Evolutionary conservation across 2,888 invertebrate genomes (phyloP), one percentile per base, ranked within the genome.

Genomic region (Tineola bisselliella): DNA sequence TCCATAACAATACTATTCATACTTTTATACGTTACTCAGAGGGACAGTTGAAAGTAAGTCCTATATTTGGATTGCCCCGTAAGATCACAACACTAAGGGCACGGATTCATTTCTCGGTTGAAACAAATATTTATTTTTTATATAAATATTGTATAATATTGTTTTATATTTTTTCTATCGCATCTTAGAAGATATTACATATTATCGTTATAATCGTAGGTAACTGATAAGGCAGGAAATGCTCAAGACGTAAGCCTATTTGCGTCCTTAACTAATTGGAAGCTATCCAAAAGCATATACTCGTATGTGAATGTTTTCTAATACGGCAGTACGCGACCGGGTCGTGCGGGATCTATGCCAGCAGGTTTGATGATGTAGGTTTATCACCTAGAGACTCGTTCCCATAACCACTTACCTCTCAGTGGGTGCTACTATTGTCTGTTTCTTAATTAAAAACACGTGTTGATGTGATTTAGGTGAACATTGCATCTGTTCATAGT

Each of bases 361-460:
- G 66, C 74, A 66, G 82, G 84, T 83, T 81, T 77, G 64, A 63
- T 62, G 66, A 82, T 76, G 75, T 83, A 76, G 82, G 82, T 86
- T 84, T 83, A 82, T 71, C 75, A 74, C 67, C 67, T 68, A 63
- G 68, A 48, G 48, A 56, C 56, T 61, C 25, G 56, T 33, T 62
- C 61, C 52, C 62, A 59, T 62, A 62, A 30, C 48, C 52, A 17
- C 61, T 30, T 25, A 17, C 15, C 48, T 56, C 56, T 1, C 59
- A 69, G 68, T 70, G 70, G 66, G 66, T 48, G 38, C 48, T 64
- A 64, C 66, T 71, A 82, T 83, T 82, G 83, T 83, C 68, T 76
- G 58, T 65, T 71, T 25, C 43, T 8, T 15, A 17, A 48, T 15
- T 17, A 48, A 48, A 13, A 67, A 70, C 67, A 64, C 68, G 76